Evolutionary conservation across 1,140 invertebrate species (phyloP), one percentile per base, ranked within the genome.

Genomic region (Cydia splendana): DNA sequence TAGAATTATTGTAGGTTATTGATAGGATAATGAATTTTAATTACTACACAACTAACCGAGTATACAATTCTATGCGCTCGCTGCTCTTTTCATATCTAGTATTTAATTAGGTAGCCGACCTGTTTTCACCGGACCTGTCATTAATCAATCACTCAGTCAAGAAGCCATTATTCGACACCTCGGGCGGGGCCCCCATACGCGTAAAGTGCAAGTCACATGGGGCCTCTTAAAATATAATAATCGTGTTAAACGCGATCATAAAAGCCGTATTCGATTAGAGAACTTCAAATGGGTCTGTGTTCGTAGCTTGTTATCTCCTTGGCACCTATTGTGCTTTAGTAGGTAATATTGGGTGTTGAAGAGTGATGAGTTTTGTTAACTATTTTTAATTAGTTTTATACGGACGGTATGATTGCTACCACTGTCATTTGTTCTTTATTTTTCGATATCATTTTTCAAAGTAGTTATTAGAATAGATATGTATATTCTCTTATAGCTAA

Each of bases 161-260:
- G 81, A 86, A 88, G 82, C 88, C 88, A 89, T 93, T 93, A 92
- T 92, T 91, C 87, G 88, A 92, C 90, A 91, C 91, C 87, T 91
- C 85, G 79, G 85, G 82, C 82, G 84, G 81, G 79, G 80, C 76
- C 79, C 78, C 82, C 79, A 78, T 83, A 80, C 83, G 81, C 80
- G 65, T 81, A 86, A 93, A 91, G 80, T 91, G 93, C 91, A 92
- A 94, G 92, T 94, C 93, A 94, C 86, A 94, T 77, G 82, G 80
- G 85, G 83, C 91, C 92, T 93, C 90, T 93, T 93, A 93, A 93
- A 94, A 93, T 92, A 93, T 93, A 93, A 94, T 93, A 94, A 94
- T 94, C 91, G 91, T 93, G 92, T 94, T 94, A 93, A 94, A 93
- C 88, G 93, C 88, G 88, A 89, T 87, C 90, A 92, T 91, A 94